phyloP scores from a whole-genome alignment of 2,797 vertebrate species.

The Acanthurus tractus region DNA sequence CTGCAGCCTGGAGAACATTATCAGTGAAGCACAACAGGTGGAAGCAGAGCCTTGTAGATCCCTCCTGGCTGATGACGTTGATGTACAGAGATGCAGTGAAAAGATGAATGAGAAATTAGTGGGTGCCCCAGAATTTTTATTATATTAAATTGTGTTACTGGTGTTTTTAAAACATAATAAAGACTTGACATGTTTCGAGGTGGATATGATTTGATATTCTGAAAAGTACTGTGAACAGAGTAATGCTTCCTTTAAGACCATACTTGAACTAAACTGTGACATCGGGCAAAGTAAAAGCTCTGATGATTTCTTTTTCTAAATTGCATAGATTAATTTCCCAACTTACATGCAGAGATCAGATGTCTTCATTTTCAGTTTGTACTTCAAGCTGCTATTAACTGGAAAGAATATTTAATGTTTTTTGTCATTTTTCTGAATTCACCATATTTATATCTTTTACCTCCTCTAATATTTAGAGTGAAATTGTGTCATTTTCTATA shows the following conservation, averaged over 20 bases:
- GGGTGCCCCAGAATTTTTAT: slow-evolving; percentile 19
- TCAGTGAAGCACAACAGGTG: slow-evolving; percentile 34
- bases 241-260: not conserved
- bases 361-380: not conserved
- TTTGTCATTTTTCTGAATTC: not conserved
- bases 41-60: slow-evolving; percentile 50
- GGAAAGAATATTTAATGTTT: not conserved
- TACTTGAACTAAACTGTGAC: not conserved
- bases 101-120: slow-evolving; percentile 56
- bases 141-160: not conserved
- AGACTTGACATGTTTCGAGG: not conserved
- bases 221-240: not conserved
- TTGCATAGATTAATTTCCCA: not conserved
- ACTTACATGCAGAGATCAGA: not conserved
- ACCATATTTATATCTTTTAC: not conserved
- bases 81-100: slow-evolving; percentile 24
- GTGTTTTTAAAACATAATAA: not conserved
- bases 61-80: slow-evolving; percentile 7
- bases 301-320: not conserved
- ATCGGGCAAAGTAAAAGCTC: not conserved
- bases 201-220: not conserved
- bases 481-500: not conserved
- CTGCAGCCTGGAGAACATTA: slow-evolving; percentile 63
- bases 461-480: too few species aligned
- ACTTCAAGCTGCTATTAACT: too few species aligned